Evolutionary conservation across 92 coral and sea anemone species (phyloP), one percentile per base, ranked within the genome.

Genomic region (Metridium senile): DNA sequence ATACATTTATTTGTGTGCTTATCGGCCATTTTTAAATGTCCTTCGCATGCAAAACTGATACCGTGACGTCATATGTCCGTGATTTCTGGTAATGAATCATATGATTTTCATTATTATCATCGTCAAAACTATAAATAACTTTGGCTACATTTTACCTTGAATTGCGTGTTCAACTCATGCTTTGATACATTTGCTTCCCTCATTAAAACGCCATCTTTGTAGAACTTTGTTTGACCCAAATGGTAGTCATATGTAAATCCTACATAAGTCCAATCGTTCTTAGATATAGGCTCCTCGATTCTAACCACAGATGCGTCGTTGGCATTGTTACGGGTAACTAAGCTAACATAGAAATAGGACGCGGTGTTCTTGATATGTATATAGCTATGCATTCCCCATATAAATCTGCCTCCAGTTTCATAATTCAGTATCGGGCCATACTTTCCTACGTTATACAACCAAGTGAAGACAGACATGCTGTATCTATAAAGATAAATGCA

Each of bases 211-310:
- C 79, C 79, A 26, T 83, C 74, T 8, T 54, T 51, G 56, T 35
- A 77, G 29, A 26, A 8, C 26, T 31, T 77, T 30, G 26, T 45
- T 1, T 2, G 25, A 29, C 83, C 79, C 17, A 31, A 21, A 0
- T n/a, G 9, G 51, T 70, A 62, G 57, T 77, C 72, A 69, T 77
- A 83, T 1, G 77, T 28, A 22, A 13, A 80, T 22, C 71, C 88
- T 20, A 83, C 51, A 71, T 77, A 53, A 21, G 63, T 29, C 88
- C 88, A 83, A 18, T 58, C 26, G 8, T 71, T 70, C 43, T 16
- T 23, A 26, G 33, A 22, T 16, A 33, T 52, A 13, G 52, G 2
- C 20, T 68, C 51, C n/a, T 68, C 18, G 13, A 17, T 25, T 66
- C 21, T 22, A 33, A 7, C 23, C 28, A 45, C 35, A 11, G 19